Evolutionary conservation across 2,113 vertebrate genomes (phyloP).

Genomic region (Calidris pygmaea): DNA sequence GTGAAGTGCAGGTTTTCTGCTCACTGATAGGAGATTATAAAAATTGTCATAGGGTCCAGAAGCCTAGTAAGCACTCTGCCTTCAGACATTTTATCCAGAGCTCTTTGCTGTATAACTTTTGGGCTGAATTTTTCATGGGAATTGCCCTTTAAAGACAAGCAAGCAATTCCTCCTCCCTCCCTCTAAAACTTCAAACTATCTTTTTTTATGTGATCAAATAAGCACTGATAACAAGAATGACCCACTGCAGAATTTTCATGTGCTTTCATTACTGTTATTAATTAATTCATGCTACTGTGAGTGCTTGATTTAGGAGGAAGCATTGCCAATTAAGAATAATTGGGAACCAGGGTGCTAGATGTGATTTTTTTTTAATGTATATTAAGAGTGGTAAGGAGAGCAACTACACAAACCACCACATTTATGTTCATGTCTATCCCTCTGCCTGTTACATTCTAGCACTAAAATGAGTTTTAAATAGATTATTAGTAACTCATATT

Average conservation of each 20-base stretch:
- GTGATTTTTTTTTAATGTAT: neutral
- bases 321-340: neutral
- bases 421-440: constrained; percentile 2
- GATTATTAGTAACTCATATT: constrained; percentile 52
- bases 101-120: neutral
- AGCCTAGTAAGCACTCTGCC: neutral
- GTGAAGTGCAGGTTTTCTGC: neutral
- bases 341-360: neutral
- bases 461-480: constrained; percentile 54
- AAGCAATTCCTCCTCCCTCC: neutral
- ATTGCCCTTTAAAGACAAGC: neutral
- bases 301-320: neutral
- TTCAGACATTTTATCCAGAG: neutral
- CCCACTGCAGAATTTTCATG: neutral
- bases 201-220: neutral
- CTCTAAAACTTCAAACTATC: neutral
- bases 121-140: neutral
- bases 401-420: neutral
- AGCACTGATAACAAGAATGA: neutral
- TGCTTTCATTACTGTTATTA: neutral
- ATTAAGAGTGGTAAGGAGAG: neutral
- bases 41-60: neutral
- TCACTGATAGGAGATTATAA: neutral
- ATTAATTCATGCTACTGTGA: neutral
- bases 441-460: constrained; percentile 19